Evolutionary conservation across 2,797 vertebrate genomes (phyloP).

Genomic region (Acanthiza pusilla): DNA sequence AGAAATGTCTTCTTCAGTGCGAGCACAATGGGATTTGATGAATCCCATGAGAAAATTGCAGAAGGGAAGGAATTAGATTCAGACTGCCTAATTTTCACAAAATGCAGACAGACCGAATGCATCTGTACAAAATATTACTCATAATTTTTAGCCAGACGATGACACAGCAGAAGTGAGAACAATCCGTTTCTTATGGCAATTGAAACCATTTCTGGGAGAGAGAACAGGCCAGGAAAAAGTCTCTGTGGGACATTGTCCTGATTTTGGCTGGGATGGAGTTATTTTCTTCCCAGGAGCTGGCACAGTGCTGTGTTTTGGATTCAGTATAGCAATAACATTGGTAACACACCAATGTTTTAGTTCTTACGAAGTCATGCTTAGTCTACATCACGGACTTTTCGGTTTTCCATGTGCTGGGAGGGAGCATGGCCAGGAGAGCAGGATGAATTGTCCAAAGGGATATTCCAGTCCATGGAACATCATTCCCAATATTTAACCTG

Average conservation of each 20-base stretch:
- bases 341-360: background rate
- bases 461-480: background rate
- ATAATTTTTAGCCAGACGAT: background rate
- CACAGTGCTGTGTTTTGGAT: background rate
- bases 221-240: background rate
- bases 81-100: slow-evolving; percentile 2
- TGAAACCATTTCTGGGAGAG: background rate
- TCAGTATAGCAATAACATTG: background rate
- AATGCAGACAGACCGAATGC: background rate
- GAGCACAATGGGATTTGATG: slow-evolving; percentile 39
- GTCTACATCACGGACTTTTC: no score
- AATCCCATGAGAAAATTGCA: background rate
- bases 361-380: background rate
- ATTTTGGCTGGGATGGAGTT: background rate
- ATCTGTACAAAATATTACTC: background rate
- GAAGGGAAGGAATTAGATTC: background rate
- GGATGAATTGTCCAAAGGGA: background rate
- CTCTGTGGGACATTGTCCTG: background rate
- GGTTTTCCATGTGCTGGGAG: background rate
- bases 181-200: background rate
- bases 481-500: background rate
- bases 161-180: background rate
- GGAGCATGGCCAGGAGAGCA: background rate
- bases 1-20: background rate
- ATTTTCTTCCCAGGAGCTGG: background rate